Percentiles rank a stretch among this genome's conserved stretches.
These are phyloP conservation scores for Euleptes europaea DNA, from an alignment of 2,113 vertebrate species.

Conservation along the genomic window DNA sequence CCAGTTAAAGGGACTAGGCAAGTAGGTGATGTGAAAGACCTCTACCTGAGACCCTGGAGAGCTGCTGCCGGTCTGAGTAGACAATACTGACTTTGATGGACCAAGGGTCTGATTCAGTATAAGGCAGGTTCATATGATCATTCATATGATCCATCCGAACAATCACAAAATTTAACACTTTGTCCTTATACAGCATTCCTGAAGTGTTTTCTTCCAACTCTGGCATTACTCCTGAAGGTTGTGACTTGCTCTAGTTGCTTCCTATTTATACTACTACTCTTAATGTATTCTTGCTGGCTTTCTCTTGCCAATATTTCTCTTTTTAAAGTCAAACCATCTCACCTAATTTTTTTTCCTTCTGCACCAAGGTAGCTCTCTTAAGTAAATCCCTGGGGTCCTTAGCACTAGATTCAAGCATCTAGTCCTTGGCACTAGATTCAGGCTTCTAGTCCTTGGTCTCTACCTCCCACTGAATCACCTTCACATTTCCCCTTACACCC, in stretches of 20 bases:
- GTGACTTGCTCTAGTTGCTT: background rate
- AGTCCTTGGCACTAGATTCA: too few species aligned
- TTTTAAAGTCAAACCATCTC: background rate
- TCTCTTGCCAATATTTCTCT: background rate
- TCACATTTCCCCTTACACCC: background rate
- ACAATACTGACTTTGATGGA: too few species aligned
- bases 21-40: too few species aligned
- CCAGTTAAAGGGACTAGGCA: too few species aligned
- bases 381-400: too few species aligned
- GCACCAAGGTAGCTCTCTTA: background rate
- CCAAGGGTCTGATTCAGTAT: too few species aligned
- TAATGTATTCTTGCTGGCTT: background rate
- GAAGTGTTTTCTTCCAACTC: background rate
- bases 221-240: background rate
- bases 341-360: background rate
- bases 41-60: too few species aligned
- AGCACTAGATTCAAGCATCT: background rate
- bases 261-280: background rate
- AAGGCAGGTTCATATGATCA: too few species aligned
- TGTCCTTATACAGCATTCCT: background rate
- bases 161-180: background rate
- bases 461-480: too few species aligned
- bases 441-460: too few species aligned
- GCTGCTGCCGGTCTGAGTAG: too few species aligned
- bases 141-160: background rate